phyloP scores from a whole-genome alignment of 2,797 vertebrate species.

The Nyctalus aviator region DNA sequence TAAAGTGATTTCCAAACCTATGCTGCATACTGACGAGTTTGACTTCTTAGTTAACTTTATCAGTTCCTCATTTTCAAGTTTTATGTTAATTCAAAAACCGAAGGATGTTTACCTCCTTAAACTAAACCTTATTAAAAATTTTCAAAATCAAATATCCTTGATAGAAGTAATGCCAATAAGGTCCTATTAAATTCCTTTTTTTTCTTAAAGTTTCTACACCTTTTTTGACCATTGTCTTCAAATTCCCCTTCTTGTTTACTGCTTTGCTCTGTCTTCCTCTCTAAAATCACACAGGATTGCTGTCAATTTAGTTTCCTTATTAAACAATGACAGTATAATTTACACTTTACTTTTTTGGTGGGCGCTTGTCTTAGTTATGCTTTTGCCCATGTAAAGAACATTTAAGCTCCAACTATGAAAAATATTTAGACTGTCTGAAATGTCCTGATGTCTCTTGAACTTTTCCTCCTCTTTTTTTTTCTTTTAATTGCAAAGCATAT shows the following conservation, averaged over 20 bases:
- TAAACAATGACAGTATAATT: neutral
- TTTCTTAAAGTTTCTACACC: neutral
- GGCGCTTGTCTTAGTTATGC: neutral
- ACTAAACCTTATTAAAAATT: neutral
- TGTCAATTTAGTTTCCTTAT: neutral
- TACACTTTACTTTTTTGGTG: neutral
- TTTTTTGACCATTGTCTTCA: neutral
- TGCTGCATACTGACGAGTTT: neutral
- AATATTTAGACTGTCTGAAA: constrained; percentile 27
- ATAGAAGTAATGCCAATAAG: neutral
- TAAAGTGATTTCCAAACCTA: neutral
- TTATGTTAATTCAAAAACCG: constrained; percentile 36
- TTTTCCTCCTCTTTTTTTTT: constrained; percentile 15
- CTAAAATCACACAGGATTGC: neutral
- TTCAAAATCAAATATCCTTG: neutral
- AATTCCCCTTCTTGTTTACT: neutral
- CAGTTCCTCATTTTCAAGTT: constrained; percentile 3
- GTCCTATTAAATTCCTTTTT: neutral
- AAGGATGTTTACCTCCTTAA: neutral
- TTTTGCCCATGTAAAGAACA: neutral
- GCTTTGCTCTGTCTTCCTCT: neutral
- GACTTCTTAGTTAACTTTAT: neutral
- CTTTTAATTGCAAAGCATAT: neutral
- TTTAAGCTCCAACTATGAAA: neutral
- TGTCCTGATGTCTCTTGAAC: constrained; percentile 31